A percentile compares a stretch with the other conserved stretches of the same genome.
phyloP scores from a whole-genome alignment of 2,113 vertebrate species.

The Rhabdomys dilectus region DNA sequence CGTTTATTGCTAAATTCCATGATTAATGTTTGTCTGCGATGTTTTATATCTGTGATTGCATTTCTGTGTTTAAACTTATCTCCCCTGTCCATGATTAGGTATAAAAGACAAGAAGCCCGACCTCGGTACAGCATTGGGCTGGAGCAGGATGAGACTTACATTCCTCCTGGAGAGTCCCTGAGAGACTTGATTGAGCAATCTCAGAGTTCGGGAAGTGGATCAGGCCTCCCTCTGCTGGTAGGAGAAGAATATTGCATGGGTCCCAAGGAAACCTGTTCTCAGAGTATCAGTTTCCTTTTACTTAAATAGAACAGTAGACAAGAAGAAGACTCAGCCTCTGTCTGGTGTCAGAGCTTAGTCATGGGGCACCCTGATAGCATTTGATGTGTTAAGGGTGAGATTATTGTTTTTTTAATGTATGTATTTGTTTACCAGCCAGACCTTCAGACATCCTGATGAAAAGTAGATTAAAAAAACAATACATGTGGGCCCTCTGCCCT shows the following conservation, averaged over 20 bases:
- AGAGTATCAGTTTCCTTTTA: constrained; percentile 57
- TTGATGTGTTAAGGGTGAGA: constrained; percentile 51
- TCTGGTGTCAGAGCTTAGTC: constrained; percentile 42
- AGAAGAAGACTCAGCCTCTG: not conserved
- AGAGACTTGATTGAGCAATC: constrained; percentile 98
- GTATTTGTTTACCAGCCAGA: constrained; percentile 57
- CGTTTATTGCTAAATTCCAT: constrained; percentile 32
- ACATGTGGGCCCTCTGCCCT: constrained; percentile 56
- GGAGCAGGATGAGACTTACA: constrained; percentile 96
- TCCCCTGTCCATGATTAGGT: constrained; percentile 84
- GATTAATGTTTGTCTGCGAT: constrained; percentile 24
- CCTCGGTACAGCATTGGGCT: constrained; percentile 96
- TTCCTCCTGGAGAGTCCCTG: constrained; percentile 95
- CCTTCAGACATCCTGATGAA: constrained; percentile 57
- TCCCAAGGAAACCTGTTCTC: constrained; percentile 12
- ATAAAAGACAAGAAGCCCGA: constrained; percentile 93
- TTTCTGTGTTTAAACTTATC: not conserved
- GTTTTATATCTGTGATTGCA: not conserved
- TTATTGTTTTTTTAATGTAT: constrained; percentile 62
- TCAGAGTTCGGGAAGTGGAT: constrained; percentile 97
- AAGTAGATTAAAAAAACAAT: constrained; percentile 61
- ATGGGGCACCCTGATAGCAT: constrained; percentile 66
- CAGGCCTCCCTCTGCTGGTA: constrained; percentile 99
- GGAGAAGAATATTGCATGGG: constrained; percentile 70
- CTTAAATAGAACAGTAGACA: constrained; percentile 35